phyloP scores from a whole-genome alignment of 1,140 invertebrate species.

The Monomorium pharaonis region DNA sequence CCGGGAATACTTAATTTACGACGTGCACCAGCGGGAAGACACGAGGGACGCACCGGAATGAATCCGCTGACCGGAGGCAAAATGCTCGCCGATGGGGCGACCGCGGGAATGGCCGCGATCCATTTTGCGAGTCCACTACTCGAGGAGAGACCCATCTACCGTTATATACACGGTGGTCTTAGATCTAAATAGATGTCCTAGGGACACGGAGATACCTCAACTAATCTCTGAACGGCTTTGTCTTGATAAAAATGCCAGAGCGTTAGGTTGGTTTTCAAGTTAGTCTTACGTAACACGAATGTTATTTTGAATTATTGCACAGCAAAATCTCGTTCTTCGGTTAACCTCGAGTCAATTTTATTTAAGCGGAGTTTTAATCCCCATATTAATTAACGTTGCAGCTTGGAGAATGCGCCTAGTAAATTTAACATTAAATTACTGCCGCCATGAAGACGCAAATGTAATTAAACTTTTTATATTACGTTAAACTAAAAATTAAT shows the following conservation, averaged over 20 bases:
- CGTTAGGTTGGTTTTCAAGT: background rate
- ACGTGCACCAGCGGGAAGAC: background rate
- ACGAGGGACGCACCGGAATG: constrained; percentile 26
- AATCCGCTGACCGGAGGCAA: constrained; percentile 19
- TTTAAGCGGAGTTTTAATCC: background rate
- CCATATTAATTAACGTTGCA: background rate
- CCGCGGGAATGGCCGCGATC: constrained; percentile 48
- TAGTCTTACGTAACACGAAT: background rate
- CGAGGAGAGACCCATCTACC: constrained; percentile 19
- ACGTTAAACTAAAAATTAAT: background rate
- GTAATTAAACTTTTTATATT: background rate
- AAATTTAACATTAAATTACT: background rate
- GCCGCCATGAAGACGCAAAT: background rate
- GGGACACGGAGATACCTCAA: background rate
- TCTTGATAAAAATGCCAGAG: background rate
- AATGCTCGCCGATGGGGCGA: constrained; percentile 9
- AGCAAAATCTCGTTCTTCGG: background rate
- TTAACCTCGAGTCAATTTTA: background rate
- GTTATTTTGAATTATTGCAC: background rate
- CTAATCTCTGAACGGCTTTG: background rate
- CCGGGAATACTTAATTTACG: constrained; percentile 49
- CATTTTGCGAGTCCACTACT: constrained; percentile 38
- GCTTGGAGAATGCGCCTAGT: background rate
- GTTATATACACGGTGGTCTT: background rate
- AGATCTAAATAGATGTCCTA: background rate